These are phyloP conservation scores for Aphelinus certus DNA, from an alignment of 1,140 invertebrate species.

Conservation along the genomic window DNA sequence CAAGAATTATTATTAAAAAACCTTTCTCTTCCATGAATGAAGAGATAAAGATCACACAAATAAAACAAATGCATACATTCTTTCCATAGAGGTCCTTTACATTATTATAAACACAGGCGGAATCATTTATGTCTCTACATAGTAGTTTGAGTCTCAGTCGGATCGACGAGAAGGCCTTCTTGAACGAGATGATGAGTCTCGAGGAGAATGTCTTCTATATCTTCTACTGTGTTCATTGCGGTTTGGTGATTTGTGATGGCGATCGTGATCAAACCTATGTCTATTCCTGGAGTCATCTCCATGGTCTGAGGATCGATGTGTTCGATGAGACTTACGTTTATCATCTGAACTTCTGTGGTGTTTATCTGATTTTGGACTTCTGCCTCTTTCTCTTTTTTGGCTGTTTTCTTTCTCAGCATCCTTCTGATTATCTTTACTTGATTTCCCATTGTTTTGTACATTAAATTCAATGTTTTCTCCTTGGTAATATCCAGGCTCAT, in stretches of 20 bases:
- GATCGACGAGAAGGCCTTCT: constrained; percentile 32
- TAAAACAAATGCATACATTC: constrained; percentile 4
- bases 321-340: constrained; percentile 15
- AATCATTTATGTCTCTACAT: background rate
- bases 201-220: constrained; percentile 21
- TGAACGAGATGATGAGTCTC: constrained; percentile 32
- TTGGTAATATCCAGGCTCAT: background rate
- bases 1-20: too few species aligned
- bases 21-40: too few species aligned
- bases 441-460: constrained; percentile 71
- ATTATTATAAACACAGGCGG: background rate
- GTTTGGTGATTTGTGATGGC: constrained; percentile 30
- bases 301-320: constrained; percentile 16
- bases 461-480: constrained; percentile 22
- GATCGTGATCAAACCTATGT: constrained; percentile 27
- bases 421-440: constrained; percentile 71
- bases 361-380: constrained; percentile 14
- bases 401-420: constrained; percentile 70
- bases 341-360: background rate
- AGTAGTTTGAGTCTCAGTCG: constrained; percentile 2
- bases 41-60: constrained; percentile 17
- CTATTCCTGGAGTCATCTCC: constrained; percentile 9
- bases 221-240: constrained; percentile 22
- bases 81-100: background rate
- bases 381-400: constrained; percentile 63